phyloP scores from a whole-genome alignment of 2,113 vertebrate species.

The Steatornis caripensis region DNA sequence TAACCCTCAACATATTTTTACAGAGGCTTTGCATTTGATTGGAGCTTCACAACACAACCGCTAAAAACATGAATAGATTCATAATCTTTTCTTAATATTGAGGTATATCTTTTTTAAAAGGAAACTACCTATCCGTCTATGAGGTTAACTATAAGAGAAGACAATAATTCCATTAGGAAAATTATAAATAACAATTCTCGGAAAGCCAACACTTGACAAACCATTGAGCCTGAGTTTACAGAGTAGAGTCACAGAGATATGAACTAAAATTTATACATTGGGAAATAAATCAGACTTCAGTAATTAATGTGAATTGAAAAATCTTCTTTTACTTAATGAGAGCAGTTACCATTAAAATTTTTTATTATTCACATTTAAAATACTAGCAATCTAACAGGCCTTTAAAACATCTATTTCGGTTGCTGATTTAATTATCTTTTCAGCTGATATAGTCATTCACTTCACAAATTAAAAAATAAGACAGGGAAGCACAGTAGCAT shows the following conservation, averaged over 20 bases:
- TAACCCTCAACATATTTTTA: not conserved
- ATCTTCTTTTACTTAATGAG: not conserved
- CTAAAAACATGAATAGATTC: not conserved
- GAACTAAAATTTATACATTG: not conserved
- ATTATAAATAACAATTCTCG: not conserved
- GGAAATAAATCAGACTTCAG: constrained; percentile 1
- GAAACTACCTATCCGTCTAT: not conserved
- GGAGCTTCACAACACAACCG: not conserved
- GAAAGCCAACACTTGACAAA: not conserved
- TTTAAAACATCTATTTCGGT: not conserved
- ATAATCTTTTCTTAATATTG: not conserved
- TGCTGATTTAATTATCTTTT: constrained; percentile 36
- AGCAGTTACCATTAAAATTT: not conserved
- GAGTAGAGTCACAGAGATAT: not conserved
- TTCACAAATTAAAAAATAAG: constrained; percentile 15
- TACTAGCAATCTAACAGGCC: not conserved
- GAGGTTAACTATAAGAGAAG: not conserved
- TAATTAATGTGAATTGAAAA: constrained; percentile 28
- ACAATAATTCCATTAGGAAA: not conserved
- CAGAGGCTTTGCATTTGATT: not conserved
- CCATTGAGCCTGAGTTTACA: not conserved
- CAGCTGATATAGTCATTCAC: not conserved
- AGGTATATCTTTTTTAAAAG: not conserved
- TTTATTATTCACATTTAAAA: constrained; percentile 37
- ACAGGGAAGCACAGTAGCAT: not conserved